Base-by-base conservation (phyloP, 2,113 vertebrate genomes). In the Xiphophorus hellerii region DNA sequence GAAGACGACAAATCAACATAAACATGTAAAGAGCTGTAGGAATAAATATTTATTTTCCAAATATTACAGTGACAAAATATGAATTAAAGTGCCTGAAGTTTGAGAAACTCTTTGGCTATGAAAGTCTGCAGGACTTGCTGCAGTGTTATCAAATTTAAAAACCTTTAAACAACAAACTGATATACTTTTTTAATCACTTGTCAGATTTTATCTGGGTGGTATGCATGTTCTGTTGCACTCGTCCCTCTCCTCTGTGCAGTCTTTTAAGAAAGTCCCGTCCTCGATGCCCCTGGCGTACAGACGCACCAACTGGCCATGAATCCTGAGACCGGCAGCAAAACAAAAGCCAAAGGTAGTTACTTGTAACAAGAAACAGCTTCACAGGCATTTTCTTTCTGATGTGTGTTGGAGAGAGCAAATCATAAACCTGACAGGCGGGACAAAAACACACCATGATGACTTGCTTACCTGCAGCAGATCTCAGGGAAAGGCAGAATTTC, bases 201-300 rank as follows among this genome's bases (percentile, higher is more conserved):
- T 13, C 48, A 62, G 63, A 62, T 31, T 48, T 61, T 12, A 62
- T 30, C 42, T 82, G 30, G 81, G 54, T 31, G 58, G 44, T 5
- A 81, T 80, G 66, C 68, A 80, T 70, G 39, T 83, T 29, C 80
- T 80, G 71, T 84, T 81, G 77, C 69, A 74, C 20, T 82, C 80
- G 62, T 62, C 71, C 12, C 17, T 72, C 73, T 73, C 74, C 30
- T 83, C 62, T 20, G 20, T 62, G 68, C 77, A 69, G 69, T 29
- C 62, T 5, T 71, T 60, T 28, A 66, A 3, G 0, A 79, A 69
- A 6, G 75, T 61, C 42, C 63, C 66, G 4, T 94, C 91, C 82
- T 96, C 95, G 1, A 96, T 95, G 44, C 96, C 96, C n/a, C 96
- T 81, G 31, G 96, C 95, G 58, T 95, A 96, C 31, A 96, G 91